Evolutionary conservation across 2,113 vertebrate genomes (phyloP), one percentile per base, ranked within the genome.

Genomic region (Semicossyphus pulcher): DNA sequence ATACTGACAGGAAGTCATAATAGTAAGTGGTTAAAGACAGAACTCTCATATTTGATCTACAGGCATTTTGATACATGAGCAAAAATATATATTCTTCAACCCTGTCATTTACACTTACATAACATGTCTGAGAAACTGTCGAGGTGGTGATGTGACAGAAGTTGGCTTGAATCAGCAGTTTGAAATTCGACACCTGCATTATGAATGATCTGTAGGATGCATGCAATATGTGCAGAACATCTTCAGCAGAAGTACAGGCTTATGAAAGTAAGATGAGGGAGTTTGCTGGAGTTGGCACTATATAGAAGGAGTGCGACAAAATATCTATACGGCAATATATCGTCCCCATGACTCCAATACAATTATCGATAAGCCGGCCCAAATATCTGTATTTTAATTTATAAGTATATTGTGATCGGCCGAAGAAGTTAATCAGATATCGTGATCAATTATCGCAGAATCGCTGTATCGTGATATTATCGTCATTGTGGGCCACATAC

Each of bases 261-360:
- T 52, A 73, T 86, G 67, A 67, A 78, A 72, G 76, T 64, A 61
- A 75, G 36, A 88, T 67, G 72, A 79, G 78, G 53, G 28, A 23
- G 52, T 58, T 74, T 57, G 28, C 65, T 44, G 25, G 21, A 70
- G 47, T 37, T 79, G 62, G 69, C 32, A 25, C 15, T 25, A 37
- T 21, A 41, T n/a, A n/a, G n/a, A n/a, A n/a, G n/a, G n/a, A n/a
- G n/a, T n/a, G n/a, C n/a, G n/a, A n/a, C n/a, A n/a, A n/a, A n/a
- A n/a, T n/a, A n/a, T n/a, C n/a, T n/a, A n/a, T n/a, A n/a, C n/a
- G n/a, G n/a, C n/a, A n/a, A n/a, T n/a, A n/a, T n/a, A n/a, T n/a
- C n/a, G n/a, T n/a, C n/a, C n/a, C n/a, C n/a, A n/a, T n/a, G n/a
- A n/a, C n/a, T n/a, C n/a, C n/a, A n/a, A n/a, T n/a, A n/a, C n/a